Conservation (phyloP, 2,888 invertebrate species). For the Chloroclysta siterata region DNA sequence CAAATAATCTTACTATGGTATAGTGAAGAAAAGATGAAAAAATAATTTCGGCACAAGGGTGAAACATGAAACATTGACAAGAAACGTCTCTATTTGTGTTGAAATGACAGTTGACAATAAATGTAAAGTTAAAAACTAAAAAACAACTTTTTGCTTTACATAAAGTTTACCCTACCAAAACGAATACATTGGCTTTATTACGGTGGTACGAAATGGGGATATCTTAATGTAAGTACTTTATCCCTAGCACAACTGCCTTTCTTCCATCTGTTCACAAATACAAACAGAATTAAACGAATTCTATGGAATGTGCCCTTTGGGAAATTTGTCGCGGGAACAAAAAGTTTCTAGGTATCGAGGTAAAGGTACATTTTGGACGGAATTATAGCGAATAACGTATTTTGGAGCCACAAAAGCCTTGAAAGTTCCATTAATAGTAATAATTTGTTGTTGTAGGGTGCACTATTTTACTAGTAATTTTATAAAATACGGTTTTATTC, state of each 20-base stretch:
- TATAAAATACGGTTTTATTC: neutral
- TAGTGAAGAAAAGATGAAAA: too few relatives aligned
- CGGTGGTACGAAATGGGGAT: neutral
- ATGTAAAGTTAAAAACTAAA: too few relatives aligned
- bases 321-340: conserved; percentile 50
- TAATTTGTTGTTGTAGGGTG: conserved; percentile 11
- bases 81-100: too few relatives aligned
- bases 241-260: conserved; percentile 15
- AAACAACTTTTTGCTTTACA: neutral
- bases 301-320: conserved; percentile 46
- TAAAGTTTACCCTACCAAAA: neutral
- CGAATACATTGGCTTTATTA: neutral
- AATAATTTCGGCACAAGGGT: too few relatives aligned
- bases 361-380: conserved; percentile 28
- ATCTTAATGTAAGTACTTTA: conserved; percentile 4
- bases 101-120: too few relatives aligned
- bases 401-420: conserved; percentile 10
- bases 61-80: neutral
- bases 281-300: conserved; percentile 44
- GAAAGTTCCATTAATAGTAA: conserved; percentile 19
- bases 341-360: conserved; percentile 38
- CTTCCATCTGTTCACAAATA: conserved; percentile 24
- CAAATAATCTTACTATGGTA: too few relatives aligned
- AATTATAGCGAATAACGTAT: conserved; percentile 21
- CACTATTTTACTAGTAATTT: conserved; percentile 3